phyloP scores from a whole-genome alignment of 2,113 vertebrate genomes.

The Tonatia bakeri region DNA sequence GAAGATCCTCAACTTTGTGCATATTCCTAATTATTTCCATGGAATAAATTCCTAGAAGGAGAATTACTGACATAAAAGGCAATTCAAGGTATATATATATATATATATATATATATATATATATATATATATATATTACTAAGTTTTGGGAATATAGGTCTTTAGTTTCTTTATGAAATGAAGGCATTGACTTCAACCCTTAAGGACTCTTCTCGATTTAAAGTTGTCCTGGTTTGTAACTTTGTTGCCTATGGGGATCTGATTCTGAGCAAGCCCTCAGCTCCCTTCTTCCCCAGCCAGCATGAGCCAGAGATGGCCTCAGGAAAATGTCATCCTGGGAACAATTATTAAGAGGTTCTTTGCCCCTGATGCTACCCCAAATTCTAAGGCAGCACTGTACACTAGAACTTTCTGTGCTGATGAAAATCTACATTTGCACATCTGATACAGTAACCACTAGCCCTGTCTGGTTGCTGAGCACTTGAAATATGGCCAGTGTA shows the following conservation, averaged over 20 bases:
- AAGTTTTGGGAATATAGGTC: not conserved
- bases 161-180: not conserved
- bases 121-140: not conserved
- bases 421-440: not conserved
- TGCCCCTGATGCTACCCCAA: not conserved
- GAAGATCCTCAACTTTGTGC: not conserved
- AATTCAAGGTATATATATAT: too few relatives aligned
- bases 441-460: not conserved
- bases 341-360: not conserved
- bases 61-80: not conserved
- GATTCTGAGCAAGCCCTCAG: not conserved
- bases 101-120: not conserved
- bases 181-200: not conserved
- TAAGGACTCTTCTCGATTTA: not conserved
- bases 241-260: not conserved
- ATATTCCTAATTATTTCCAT: not conserved
- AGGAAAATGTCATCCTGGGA: not conserved
- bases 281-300: not conserved
- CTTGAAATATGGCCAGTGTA: not conserved
- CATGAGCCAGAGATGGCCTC: not conserved
- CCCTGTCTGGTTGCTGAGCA: not conserved
- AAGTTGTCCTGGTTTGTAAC: not conserved
- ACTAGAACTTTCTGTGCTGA: not conserved
- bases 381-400: not conserved
- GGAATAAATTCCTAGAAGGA: not conserved